These are phyloP conservation scores for Ceratina japonica DNA, from an alignment of 1,140 invertebrate genomes.

Conservation along the genomic window DNA sequence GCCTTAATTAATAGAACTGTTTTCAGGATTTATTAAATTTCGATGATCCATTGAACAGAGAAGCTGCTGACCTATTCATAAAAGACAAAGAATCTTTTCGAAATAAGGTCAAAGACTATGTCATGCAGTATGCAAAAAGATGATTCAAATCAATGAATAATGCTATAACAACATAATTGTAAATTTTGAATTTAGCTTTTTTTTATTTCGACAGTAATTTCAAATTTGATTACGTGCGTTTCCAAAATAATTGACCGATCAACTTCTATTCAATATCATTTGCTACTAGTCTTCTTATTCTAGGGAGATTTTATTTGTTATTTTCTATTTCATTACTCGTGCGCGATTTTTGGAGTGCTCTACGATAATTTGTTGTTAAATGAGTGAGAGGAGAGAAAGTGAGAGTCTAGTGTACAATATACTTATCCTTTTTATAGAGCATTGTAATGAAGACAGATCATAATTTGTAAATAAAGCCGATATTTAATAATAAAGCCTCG, in stretches of 20 bases:
- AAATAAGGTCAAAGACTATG: constrained; percentile 89
- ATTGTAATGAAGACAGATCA: constrained; percentile 58
- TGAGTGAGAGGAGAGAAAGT: constrained; percentile 48
- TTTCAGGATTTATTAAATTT: constrained; percentile 95
- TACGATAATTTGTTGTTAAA: constrained; percentile 29
- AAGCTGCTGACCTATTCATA: constrained; percentile 93
- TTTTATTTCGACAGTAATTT: background rate
- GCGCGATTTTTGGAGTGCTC: constrained; percentile 36
- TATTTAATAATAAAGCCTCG: constrained; percentile 71
- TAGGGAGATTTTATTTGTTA: constrained; percentile 29
- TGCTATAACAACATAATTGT: constrained; percentile 52
- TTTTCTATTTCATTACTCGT: constrained; percentile 35
- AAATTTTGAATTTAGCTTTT: constrained; percentile 20
- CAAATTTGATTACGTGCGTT: constrained; percentile 10
- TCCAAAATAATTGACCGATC: constrained; percentile 19
- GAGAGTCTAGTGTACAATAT: constrained; percentile 58
- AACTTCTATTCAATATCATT: constrained; percentile 56
- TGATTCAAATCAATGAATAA: constrained; percentile 75
- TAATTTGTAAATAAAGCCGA: constrained; percentile 76
- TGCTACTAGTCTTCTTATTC: constrained; percentile 58
- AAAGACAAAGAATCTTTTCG: constrained; percentile 90
- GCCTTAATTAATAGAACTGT: constrained; percentile 33
- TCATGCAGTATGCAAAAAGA: constrained; percentile 86
- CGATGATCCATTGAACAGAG: constrained; percentile 95
- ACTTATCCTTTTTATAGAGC: constrained; percentile 60